Conservation (phyloP, 2,888 invertebrate genomes). For the Drosophila birchii region DNA sequence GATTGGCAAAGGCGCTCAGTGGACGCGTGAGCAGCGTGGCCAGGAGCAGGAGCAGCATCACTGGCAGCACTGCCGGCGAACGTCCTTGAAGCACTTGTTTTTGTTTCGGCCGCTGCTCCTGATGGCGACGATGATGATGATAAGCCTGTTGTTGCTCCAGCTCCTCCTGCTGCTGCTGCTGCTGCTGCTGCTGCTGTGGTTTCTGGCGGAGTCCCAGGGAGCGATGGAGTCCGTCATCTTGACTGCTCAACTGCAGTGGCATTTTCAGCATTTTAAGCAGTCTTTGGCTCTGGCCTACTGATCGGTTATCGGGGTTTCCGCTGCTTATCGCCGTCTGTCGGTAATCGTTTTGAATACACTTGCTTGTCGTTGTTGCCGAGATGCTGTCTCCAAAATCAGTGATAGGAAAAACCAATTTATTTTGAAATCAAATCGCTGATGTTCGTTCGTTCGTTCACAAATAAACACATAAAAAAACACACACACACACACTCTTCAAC, state of each 20-base stretch:
- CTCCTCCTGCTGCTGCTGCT: neutral
- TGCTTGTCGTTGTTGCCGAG: conserved; percentile 20
- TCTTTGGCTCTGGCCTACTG: neutral
- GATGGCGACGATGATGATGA: conserved; percentile 38
- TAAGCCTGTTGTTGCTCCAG: conserved; percentile 33
- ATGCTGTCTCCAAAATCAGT: conserved; percentile 30
- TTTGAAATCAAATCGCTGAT: conserved; percentile 22
- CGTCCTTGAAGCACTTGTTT: conserved; percentile 36
- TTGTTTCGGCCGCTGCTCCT: conserved; percentile 32
- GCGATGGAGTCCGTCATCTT: conserved; percentile 5
- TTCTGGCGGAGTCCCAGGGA: conserved; percentile 9
- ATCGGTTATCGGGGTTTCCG: conserved; percentile 10
- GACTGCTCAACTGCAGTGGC: conserved; percentile 23
- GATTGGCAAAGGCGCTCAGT: conserved; percentile 60
- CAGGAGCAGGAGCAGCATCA: conserved; percentile 62
- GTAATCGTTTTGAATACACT: conserved; percentile 12
- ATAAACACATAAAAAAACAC: conserved; percentile 1
- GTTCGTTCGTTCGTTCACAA: conserved; percentile 9
- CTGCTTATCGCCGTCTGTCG: conserved; percentile 4
- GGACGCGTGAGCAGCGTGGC: conserved; percentile 63
- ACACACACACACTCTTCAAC: conserved; percentile 7
- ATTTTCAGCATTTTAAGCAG: conserved; percentile 27
- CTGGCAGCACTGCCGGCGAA: conserved; percentile 51
- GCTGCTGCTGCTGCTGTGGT: conserved; percentile 15
- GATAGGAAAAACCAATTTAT: conserved; percentile 32